These are phyloP conservation scores for Hiodon tergisus DNA, from an alignment of 2,113 vertebrate species.

Conservation along the genomic window DNA sequence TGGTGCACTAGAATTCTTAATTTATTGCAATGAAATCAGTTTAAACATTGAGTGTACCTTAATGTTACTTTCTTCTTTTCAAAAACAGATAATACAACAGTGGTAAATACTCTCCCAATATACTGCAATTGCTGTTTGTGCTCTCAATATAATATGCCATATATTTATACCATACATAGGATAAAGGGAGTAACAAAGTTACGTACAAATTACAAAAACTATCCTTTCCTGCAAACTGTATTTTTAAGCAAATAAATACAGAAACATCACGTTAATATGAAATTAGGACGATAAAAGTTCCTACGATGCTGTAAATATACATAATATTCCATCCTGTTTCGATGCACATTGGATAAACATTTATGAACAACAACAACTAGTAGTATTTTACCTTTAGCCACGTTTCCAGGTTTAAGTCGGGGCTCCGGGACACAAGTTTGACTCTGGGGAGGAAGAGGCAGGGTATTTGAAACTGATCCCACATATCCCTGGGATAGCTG, in stretches of 20 bases:
- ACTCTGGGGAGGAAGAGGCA: constrained; percentile 44
- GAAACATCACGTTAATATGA: neutral
- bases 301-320: neutral
- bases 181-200: neutral
- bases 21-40: too few species aligned
- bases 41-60: too few species aligned
- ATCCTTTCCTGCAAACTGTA: too few species aligned
- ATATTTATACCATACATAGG: neutral
- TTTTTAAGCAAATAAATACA: neutral
- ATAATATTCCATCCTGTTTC: neutral
- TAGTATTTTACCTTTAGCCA: constrained; percentile 30
- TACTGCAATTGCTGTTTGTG: too few species aligned
- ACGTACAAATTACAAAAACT: neutral
- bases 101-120: too few species aligned
- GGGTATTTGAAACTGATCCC: constrained; percentile 57
- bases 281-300: neutral
- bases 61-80: too few species aligned
- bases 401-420: constrained; percentile 26
- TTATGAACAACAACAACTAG: neutral
- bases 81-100: too few species aligned
- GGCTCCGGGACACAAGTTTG: constrained; percentile 34
- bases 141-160: neutral
- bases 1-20: too few species aligned
- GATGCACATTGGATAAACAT: constrained; percentile 11
- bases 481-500: constrained; percentile 51